Percentiles rank a stretch among this genome's conserved stretches.
Conservation (phyloP, 2,113 vertebrate species). For the Gymnarchus niloticus region DNA sequence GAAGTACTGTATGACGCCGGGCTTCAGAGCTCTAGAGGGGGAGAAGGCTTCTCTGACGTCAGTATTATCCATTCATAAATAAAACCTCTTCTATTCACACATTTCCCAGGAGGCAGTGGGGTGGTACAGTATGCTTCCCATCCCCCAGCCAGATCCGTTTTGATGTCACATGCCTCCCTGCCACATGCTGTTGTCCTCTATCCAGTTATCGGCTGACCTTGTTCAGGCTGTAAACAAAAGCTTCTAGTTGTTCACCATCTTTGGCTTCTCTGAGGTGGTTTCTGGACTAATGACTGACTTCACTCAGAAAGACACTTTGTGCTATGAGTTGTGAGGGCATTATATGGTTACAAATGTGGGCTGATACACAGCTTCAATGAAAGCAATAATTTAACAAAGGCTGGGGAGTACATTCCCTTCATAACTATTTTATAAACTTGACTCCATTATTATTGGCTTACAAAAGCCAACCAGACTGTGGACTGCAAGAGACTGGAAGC, state of each 20-base stretch:
- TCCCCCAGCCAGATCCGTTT: background rate
- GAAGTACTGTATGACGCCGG: background rate
- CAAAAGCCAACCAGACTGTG: background rate
- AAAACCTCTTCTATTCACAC: background rate
- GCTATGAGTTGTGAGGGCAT: background rate
- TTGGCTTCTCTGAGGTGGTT: background rate
- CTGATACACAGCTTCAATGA: background rate
- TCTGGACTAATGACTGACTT: constrained; percentile 5
- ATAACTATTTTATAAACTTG: background rate
- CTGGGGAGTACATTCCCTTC: background rate
- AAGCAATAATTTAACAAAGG: background rate
- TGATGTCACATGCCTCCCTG: background rate
- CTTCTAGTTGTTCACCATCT: background rate
- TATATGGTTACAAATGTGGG: background rate
- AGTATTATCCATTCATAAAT: constrained; percentile 7
- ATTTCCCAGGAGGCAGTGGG: background rate
- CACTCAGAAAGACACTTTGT: too few relatives aligned
- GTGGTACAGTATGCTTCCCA: background rate
- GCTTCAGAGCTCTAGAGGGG: too few relatives aligned
- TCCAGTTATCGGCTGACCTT: background rate
- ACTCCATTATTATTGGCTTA: background rate
- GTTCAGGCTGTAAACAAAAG: constrained; percentile 4
- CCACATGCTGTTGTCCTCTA: background rate
- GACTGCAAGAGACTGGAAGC: background rate
- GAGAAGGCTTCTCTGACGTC: background rate